Evolutionary conservation across 2,888 invertebrate species (phyloP).

Genomic region (Drosophila ustulata): DNA sequence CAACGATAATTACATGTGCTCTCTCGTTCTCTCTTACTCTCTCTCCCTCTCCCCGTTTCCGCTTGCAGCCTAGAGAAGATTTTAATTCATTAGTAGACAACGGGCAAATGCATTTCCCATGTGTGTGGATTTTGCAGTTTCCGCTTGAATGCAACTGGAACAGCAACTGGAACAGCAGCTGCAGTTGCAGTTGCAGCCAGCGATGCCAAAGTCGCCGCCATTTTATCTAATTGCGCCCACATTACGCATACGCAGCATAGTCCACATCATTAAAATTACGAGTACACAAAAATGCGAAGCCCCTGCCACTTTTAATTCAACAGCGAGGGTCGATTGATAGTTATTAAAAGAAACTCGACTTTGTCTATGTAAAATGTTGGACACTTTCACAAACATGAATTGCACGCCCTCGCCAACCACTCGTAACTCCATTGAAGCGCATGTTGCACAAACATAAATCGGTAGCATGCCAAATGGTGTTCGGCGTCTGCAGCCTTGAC

Average conservation of each 20-base stretch:
- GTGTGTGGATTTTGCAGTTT: conserved; percentile 79
- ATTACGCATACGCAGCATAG: conserved; percentile 72
- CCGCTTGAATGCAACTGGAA: conserved; percentile 77
- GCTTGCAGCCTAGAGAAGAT: conserved; percentile 72
- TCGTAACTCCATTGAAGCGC: conserved; percentile 37
- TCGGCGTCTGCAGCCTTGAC: conserved; percentile 74
- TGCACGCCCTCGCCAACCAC: conserved; percentile 24
- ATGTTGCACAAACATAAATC: conserved; percentile 42
- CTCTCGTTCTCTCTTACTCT: background rate
- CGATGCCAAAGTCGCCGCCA: conserved; percentile 44
- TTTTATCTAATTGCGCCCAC: conserved; percentile 78
- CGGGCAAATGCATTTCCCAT: conserved; percentile 79
- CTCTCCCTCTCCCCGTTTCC: conserved; percentile 5
- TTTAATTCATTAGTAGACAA: conserved; percentile 81
- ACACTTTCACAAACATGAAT: no score
- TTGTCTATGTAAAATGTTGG: no score
- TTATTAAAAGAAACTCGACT: background rate
- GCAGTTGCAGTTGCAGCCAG: conserved; percentile 22
- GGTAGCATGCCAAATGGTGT: conserved; percentile 31
- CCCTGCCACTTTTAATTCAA: conserved; percentile 7
- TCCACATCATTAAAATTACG: conserved; percentile 77
- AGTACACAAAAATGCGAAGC: conserved; percentile 53
- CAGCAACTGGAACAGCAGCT: conserved; percentile 19
- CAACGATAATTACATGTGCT: conserved; percentile 76
- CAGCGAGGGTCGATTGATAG: background rate